Base-by-base conservation (phyloP, 2,797 vertebrate genomes). In the Sebastes nivosus region DNA sequence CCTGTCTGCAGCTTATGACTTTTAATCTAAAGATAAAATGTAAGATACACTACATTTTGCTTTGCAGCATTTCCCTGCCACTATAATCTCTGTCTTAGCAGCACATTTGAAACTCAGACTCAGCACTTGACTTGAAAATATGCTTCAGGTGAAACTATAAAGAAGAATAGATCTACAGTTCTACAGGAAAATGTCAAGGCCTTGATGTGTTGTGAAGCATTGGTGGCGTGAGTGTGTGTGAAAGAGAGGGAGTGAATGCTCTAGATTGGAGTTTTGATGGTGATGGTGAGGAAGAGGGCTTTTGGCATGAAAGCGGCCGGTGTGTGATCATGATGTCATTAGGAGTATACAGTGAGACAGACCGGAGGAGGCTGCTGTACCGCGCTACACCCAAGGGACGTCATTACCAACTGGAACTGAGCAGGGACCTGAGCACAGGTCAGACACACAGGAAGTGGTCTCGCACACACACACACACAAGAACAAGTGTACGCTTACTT, bases 311-410 rank as follows among this genome's bases (percentile, higher is more conserved):
- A 93, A 93, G 86, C 57, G 84, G 79, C 81, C 75, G 75, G 86
- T 69, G 93, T 94, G 94, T 94, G 93, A 95, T 95, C 94, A 95
- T 92, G 91, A 94, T 95, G 93, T 94, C 94, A 95, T 95, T 94
- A 95, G 93, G 87, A 91, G 92, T 85, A 94, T 94, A 88, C 91
- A 90, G 91, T 85, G 73, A 94, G 94, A 94, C 93, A 93, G 94
- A 83, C 88, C 65, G 89, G 89, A 93, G 89, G 88, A 93, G 91
- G 89, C 88, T 89, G 88, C 89, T 84, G 87, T 79, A 81, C 91
- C 25, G 81, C 59, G 61, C 85, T 81, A 52, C 84, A 93, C 94
- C 93, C 94, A 69, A 20, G 94, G 94, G 94, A 95, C 75, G 82
- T 95, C 94, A 95, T 95, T 95, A 95, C 89, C 93, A 91, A 89